Percentiles rank a stretch among this genome's conserved stretches.
Conservation (phyloP, 2,113 vertebrate genomes). For the Rhabdomys dilectus region DNA sequence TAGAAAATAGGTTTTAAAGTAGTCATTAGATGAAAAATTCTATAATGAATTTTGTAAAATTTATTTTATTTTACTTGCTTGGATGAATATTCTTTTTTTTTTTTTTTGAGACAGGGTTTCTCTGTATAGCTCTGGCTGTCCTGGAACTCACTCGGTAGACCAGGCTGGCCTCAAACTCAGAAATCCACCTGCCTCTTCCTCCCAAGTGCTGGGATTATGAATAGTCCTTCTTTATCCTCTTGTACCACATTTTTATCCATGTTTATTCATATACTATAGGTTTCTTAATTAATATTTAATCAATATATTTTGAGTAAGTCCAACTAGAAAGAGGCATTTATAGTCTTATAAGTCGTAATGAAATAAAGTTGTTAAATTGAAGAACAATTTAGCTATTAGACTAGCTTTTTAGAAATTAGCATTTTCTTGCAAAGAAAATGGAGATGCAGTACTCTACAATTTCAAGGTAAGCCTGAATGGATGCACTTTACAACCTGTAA, state of each 20-base stretch:
- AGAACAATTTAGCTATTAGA: constrained; percentile 83
- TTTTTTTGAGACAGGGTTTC: too few relatives aligned
- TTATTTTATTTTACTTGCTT: constrained; percentile 52
- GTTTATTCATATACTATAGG: constrained; percentile 11
- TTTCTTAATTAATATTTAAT: constrained; percentile 79
- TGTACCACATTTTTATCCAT: not conserved
- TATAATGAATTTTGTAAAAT: not conserved
- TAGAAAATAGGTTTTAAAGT: constrained; percentile 60
- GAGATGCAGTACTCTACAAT: not conserved
- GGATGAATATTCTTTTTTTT: not conserved
- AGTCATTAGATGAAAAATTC: constrained; percentile 17
- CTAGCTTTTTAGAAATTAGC: constrained; percentile 65
- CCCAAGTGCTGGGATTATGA: too few relatives aligned
- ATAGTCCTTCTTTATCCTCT: not conserved
- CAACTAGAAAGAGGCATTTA: constrained; percentile 79
- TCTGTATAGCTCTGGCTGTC: too few relatives aligned
- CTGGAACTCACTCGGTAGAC: too few relatives aligned
- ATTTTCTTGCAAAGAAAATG: constrained; percentile 66
- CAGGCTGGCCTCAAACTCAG: too few relatives aligned
- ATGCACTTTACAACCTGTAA: not conserved
- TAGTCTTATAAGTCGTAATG: constrained; percentile 83
- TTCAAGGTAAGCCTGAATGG: not conserved
- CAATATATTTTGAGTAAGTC: constrained; percentile 78
- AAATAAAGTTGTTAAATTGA: constrained; percentile 81
- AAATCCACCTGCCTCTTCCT: too few relatives aligned